phyloP scores from a whole-genome alignment of 2,113 vertebrate genomes.

The Hippocampus guttulatus region DNA sequence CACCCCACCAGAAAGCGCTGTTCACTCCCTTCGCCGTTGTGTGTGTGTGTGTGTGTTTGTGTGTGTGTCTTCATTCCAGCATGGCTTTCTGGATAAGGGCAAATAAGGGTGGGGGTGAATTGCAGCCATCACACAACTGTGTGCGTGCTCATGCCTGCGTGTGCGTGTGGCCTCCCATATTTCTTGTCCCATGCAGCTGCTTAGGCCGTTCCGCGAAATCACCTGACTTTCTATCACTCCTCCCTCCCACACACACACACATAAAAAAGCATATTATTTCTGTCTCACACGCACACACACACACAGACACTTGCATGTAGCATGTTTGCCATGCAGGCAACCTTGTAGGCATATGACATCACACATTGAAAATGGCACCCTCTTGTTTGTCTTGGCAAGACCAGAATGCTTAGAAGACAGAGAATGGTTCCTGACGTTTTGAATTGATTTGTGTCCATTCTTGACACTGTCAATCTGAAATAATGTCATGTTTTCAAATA shows the following conservation, averaged over 20 bases:
- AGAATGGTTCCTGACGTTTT: no score
- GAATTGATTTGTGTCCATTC: no score
- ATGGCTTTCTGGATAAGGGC: not conserved
- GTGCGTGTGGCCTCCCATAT: not conserved
- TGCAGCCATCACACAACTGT: not conserved
- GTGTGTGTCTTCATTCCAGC: not conserved
- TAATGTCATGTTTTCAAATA: no score
- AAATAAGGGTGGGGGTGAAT: not conserved
- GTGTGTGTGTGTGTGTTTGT: not conserved
- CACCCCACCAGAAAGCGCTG: not conserved
- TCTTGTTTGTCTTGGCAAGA: not conserved
- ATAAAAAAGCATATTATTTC: no score
- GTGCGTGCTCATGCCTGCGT: not conserved
- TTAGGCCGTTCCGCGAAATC: slow-evolving; percentile 35
- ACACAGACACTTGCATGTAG: not conserved
- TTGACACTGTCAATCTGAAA: no score
- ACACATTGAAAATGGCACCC: not conserved
- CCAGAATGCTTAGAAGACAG: no score
- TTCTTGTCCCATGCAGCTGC: not conserved
- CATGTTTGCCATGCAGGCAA: not conserved
- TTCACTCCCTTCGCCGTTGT: not conserved
- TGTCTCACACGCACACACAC: not conserved
- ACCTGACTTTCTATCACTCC: slow-evolving; percentile 22
- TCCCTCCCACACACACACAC: not conserved
- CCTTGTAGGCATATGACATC: not conserved